A percentile compares a stretch with the other conserved stretches of the same genome.
Evolutionary conservation across 2,888 invertebrate genomes (phyloP).

Genomic region (Metellina segmentata): DNA sequence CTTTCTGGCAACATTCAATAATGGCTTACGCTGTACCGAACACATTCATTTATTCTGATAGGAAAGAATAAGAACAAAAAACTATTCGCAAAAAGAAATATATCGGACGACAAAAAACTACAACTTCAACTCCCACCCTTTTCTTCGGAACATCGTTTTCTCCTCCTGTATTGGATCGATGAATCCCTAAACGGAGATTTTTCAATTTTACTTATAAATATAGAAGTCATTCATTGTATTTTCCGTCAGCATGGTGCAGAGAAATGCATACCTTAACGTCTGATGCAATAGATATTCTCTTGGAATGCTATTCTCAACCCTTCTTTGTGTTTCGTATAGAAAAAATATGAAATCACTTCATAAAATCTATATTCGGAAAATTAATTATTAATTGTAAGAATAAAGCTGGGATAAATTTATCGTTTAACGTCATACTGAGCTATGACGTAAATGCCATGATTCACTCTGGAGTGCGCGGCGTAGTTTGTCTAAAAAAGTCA

Average conservation of each 20-base stretch:
- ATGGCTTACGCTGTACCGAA: neutral
- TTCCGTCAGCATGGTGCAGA: neutral
- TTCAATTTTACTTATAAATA: neutral
- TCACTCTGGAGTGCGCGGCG: neutral
- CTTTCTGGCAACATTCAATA: neutral
- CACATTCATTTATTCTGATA: neutral
- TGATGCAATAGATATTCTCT: neutral
- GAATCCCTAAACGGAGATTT: neutral
- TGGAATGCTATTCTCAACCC: neutral
- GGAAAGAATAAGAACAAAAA: neutral
- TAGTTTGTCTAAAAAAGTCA: neutral
- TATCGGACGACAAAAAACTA: conserved; percentile 7
- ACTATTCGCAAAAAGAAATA: neutral
- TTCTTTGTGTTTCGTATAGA: neutral
- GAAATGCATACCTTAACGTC: neutral
- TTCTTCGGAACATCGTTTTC: neutral
- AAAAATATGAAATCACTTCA: neutral
- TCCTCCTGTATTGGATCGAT: conserved; percentile 22
- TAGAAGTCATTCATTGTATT: neutral
- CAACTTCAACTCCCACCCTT: conserved; percentile 30
- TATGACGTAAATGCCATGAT: conserved; percentile 19
- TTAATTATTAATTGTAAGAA: neutral
- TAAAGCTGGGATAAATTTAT: conserved; percentile 15
- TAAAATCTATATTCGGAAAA: neutral
- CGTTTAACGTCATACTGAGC: conserved; percentile 1